Evolutionary conservation across 1,140 invertebrate species (phyloP).

Genomic region (Drosophila pseudoobscura): DNA sequence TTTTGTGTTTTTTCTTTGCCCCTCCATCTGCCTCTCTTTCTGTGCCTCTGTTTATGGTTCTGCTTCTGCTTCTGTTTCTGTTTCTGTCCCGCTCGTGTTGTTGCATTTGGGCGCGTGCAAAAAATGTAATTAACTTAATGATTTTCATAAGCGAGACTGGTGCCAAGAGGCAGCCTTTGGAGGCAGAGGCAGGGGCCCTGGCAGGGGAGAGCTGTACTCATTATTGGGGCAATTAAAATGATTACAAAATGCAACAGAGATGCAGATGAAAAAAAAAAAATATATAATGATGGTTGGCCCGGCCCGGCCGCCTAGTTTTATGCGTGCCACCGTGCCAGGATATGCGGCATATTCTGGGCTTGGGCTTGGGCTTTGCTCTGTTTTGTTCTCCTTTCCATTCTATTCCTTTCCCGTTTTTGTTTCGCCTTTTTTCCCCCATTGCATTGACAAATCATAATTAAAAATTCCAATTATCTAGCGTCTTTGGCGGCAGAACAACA

Average conservation of each 20-base stretch:
- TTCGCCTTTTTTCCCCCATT: slow-evolving; percentile 20
- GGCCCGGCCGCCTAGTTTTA: slow-evolving; percentile 34
- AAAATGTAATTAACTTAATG: slow-evolving; percentile 82
- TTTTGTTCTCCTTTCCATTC: neutral
- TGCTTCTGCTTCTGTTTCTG: slow-evolving; percentile 9
- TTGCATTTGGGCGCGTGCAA: slow-evolving; percentile 62
- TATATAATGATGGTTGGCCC: neutral
- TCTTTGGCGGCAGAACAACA: slow-evolving; percentile 42
- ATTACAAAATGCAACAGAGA: slow-evolving; percentile 65
- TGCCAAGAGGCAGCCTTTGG: slow-evolving; percentile 16
- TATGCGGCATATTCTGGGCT: slow-evolving; percentile 1
- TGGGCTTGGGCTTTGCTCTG: no score
- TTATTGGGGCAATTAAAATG: slow-evolving; percentile 78
- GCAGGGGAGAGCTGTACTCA: slow-evolving; percentile 17
- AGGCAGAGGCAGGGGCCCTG: neutral
- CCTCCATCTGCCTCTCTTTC: slow-evolving; percentile 14
- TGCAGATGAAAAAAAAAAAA: neutral
- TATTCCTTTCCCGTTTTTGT: neutral
- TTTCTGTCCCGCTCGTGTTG: slow-evolving; percentile 1
- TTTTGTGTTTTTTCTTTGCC: slow-evolving; percentile 52
- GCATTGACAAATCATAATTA: slow-evolving; percentile 76
- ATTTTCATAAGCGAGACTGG: slow-evolving; percentile 71
- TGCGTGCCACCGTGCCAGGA: slow-evolving; percentile 23
- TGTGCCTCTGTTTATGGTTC: slow-evolving; percentile 24
- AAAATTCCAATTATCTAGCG: slow-evolving; percentile 74